Evolutionary conservation across 2,888 invertebrate genomes (phyloP).

Genomic region (Coenonympha arcania): DNA sequence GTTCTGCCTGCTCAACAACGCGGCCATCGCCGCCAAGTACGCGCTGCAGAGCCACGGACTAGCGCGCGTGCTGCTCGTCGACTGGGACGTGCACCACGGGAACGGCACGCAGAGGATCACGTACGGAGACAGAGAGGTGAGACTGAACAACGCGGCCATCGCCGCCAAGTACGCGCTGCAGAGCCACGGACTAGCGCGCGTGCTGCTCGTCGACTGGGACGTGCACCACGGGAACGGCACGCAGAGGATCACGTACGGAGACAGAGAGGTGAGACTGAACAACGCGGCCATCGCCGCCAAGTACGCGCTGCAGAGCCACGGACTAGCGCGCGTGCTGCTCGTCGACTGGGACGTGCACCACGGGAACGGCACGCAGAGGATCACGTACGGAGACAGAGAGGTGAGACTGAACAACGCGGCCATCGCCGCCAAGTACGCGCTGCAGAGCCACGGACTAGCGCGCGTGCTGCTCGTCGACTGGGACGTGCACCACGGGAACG

Average conservation of each 20-base stretch:
- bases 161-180: conserved; percentile 84
- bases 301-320: conserved; percentile 78
- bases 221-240: conserved; percentile 97
- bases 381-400: conserved; percentile 79
- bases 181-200: conserved; percentile 74
- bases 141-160: conserved; percentile 87
- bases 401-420: conserved; percentile 85
- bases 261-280: conserved; percentile 78
- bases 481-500: conserved; percentile 98
- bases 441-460: conserved; percentile 73
- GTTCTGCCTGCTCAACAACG: conserved; percentile 93
- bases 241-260: conserved; percentile 83
- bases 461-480: conserved; percentile 88
- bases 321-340: conserved; percentile 77
- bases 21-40: conserved; percentile 85
- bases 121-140: conserved; percentile 74
- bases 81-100: conserved; percentile 98
- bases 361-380: conserved; percentile 91
- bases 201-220: conserved; percentile 93
- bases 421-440: conserved; percentile 84
- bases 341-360: conserved; percentile 98
- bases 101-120: conserved; percentile 92
- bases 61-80: conserved; percentile 80
- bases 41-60: conserved; percentile 77
- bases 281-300: conserved; percentile 87